Percentiles rank a stretch among this genome's conserved stretches.
Conservation (phyloP, 1,140 invertebrate genomes). For the Apis florea region DNA sequence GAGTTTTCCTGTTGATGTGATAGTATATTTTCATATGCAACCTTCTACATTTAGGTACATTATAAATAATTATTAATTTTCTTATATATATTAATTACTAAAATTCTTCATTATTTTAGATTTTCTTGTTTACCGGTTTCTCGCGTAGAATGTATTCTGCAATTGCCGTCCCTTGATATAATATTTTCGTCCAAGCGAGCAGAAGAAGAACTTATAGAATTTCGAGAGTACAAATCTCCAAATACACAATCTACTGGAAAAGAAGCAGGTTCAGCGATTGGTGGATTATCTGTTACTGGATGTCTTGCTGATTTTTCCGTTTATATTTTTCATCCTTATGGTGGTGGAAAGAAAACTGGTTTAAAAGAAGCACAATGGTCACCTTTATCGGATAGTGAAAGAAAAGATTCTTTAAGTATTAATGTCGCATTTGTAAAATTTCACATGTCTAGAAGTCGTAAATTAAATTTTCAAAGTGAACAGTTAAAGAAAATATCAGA, state of each 20-base stretch:
- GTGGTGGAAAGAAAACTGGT: conserved; percentile 91
- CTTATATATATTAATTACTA: not conserved
- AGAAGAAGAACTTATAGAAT: conserved; percentile 86
- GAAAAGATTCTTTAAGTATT: conserved; percentile 97
- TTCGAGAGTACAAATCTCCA: conserved; percentile 81
- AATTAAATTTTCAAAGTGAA: conserved; percentile 88
- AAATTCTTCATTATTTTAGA: conserved; percentile 72
- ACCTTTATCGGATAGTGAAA: conserved; percentile 91
- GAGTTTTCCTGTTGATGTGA: conserved; percentile 98
- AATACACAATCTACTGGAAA: conserved; percentile 63
- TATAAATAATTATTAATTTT: not conserved
- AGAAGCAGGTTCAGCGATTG: conserved; percentile 85
- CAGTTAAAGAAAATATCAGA: conserved; percentile 73
- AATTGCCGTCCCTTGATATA: conserved; percentile 96
- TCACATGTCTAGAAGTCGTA: conserved; percentile 93
- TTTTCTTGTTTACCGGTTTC: conserved; percentile 98
- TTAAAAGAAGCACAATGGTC: conserved; percentile 92
- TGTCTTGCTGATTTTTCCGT: conserved; percentile 98
- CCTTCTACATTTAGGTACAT: conserved; percentile 91
- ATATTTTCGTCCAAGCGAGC: conserved; percentile 95
- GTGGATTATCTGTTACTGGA: conserved; percentile 95
- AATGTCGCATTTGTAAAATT: conserved; percentile 99
- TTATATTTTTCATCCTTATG: conserved; percentile 98
- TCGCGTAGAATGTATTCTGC: conserved; percentile 96
- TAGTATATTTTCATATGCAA: conserved; percentile 99